Conservation (phyloP, 2,113 vertebrate genomes). For the Pteronura brasiliensis region DNA sequence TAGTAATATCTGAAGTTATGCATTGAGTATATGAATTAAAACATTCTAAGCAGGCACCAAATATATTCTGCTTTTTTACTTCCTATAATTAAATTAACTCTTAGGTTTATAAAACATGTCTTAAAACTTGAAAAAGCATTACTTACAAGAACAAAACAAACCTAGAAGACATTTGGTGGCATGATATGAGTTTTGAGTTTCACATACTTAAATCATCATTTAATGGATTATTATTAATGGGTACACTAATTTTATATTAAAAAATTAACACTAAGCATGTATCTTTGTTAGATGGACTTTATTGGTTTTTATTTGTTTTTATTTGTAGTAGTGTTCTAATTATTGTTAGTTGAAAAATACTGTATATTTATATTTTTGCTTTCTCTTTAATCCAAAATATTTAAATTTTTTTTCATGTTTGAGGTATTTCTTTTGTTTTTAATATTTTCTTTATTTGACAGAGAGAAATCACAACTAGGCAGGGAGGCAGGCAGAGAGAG, state of each 20-base stretch:
- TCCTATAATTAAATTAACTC: background rate
- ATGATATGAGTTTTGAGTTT: background rate
- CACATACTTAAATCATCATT: background rate
- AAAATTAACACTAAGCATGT: background rate
- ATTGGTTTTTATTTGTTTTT: background rate
- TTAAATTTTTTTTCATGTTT: background rate
- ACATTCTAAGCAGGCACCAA: background rate
- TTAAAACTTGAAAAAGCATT: background rate
- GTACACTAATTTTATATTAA: background rate
- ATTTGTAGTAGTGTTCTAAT: background rate
- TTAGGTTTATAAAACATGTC: background rate
- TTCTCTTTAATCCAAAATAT: background rate
- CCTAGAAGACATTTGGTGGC: background rate
- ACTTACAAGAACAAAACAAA: background rate
- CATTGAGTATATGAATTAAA: background rate
- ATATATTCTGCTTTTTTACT: background rate
- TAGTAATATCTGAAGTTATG: background rate
- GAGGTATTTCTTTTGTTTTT: background rate
- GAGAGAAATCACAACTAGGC: too few relatives aligned
- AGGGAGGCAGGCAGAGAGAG: too few relatives aligned
- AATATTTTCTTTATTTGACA: too few relatives aligned
- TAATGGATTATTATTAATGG: background rate
- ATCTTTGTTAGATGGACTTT: background rate
- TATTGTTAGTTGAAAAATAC: background rate
- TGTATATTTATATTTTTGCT: background rate